Percentiles rank a stretch among this genome's conserved stretches.
Evolutionary conservation across 2,797 vertebrate species (phyloP).

Genomic region (Monodelphis domestica): DNA sequence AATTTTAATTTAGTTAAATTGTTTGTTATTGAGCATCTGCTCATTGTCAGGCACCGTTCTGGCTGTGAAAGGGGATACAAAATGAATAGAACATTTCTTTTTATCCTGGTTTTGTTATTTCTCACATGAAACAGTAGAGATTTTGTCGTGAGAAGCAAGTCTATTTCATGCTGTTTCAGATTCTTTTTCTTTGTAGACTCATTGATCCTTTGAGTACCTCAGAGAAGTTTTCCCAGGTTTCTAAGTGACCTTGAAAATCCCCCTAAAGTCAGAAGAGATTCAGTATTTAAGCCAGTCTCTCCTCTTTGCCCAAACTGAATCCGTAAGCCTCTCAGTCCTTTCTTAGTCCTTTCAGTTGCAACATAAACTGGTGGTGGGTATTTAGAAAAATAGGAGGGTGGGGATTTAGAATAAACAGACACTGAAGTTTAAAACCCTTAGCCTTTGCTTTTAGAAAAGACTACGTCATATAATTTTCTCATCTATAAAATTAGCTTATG

Average conservation of each 20-base stretch:
- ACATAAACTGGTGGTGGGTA: neutral
- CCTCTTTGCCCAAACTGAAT: neutral
- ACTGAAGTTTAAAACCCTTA: neutral
- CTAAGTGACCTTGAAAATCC: neutral
- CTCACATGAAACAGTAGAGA: neutral
- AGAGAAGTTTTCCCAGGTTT: neutral
- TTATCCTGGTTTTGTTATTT: neutral
- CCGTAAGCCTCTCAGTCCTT: neutral
- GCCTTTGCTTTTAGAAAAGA: neutral
- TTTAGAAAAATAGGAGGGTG: neutral
- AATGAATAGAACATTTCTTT: no score
- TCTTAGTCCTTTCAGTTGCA: no score
- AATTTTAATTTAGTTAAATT: neutral
- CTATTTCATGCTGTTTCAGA: neutral
- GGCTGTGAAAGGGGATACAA: neutral
- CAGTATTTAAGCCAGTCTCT: neutral
- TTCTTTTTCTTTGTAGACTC: neutral
- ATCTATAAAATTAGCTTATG: neutral
- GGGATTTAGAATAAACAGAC: neutral
- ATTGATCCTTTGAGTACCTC: neutral
- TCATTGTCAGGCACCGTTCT: neutral
- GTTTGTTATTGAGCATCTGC: neutral
- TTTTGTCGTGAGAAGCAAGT: neutral
- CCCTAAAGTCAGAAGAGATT: neutral
- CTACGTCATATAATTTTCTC: neutral